phyloP scores from a whole-genome alignment of 2,888 invertebrate species.

The Ichneumon xanthorius region DNA sequence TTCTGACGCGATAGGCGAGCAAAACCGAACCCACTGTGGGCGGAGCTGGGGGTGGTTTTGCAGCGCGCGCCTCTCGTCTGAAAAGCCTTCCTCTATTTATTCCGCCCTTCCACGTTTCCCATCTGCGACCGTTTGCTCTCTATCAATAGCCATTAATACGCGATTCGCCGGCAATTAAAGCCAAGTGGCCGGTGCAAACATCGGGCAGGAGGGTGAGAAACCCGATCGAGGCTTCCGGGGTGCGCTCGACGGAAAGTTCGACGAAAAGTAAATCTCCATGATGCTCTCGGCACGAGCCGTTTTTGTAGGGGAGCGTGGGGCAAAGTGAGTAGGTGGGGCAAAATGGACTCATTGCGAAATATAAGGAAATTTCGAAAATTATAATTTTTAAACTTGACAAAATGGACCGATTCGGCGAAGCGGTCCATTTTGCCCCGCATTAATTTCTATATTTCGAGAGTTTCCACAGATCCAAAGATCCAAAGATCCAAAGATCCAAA shows the following conservation, averaged over 20 bases:
- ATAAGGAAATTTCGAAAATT: too few species aligned
- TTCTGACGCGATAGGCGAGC: not conserved
- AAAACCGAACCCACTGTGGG: not conserved
- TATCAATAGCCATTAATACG: constrained; percentile 69
- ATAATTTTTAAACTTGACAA: too few species aligned
- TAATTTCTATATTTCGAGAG: too few species aligned
- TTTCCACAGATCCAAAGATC: too few species aligned
- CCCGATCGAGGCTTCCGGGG: constrained; percentile 36
- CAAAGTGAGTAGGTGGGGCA: too few species aligned
- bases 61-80: not conserved
- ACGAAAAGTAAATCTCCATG: constrained; percentile 57
- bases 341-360: too few species aligned
- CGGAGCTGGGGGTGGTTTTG: too few species aligned
- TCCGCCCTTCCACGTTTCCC: constrained; percentile 25
- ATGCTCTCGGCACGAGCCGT: constrained; percentile 7
- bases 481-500: too few species aligned
- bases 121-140: constrained; percentile 20
- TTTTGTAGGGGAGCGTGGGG: too few species aligned
- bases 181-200: constrained; percentile 83
- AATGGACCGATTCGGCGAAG: too few species aligned
- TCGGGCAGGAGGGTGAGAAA: constrained; percentile 78
- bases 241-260: constrained; percentile 46
- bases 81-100: constrained; percentile 38
- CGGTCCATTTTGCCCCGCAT: too few species aligned
- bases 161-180: constrained; percentile 83